A percentile compares a stretch with the other conserved stretches of the same genome.
These are phyloP conservation scores for Drosophila infuscata DNA, from an alignment of 2,888 invertebrate genomes.

Conservation along the genomic window DNA sequence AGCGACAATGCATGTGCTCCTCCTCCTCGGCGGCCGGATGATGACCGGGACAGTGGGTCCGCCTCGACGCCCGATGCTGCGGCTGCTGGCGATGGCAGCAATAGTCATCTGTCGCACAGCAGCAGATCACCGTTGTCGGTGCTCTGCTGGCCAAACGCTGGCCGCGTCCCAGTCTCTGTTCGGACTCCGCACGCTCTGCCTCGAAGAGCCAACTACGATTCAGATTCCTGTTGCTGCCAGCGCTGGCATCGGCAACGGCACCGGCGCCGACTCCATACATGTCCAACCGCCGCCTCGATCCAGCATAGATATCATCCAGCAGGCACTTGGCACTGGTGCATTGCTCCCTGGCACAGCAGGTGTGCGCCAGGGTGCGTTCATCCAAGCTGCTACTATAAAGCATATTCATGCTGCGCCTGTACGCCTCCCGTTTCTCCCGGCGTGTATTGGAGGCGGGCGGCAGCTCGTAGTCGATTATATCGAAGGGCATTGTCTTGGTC, in stretches of 20 bases:
- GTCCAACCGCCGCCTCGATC: constrained; percentile 53
- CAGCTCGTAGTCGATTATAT: constrained; percentile 84
- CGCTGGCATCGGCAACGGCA: constrained; percentile 40
- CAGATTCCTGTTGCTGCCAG: constrained; percentile 81
- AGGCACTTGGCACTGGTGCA: constrained; percentile 84
- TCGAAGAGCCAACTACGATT: constrained; percentile 81
- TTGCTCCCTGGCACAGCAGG: constrained; percentile 83
- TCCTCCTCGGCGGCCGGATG: constrained; percentile 84
- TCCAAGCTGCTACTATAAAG: constrained; percentile 81
- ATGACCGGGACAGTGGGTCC: constrained; percentile 78
- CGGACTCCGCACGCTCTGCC: constrained; percentile 67
- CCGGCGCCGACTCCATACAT: constrained; percentile 13
- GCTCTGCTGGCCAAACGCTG: constrained; percentile 44
- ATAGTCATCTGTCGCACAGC: constrained; percentile 83
- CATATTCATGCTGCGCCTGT: constrained; percentile 82
- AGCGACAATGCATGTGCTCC: constrained; percentile 83
- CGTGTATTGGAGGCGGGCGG: constrained; percentile 79
- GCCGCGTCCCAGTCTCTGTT: constrained; percentile 66
- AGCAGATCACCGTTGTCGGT: constrained; percentile 77
- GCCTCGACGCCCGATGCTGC: constrained; percentile 49
- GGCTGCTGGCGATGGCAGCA: constrained; percentile 83
- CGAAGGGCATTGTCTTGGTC: constrained; percentile 84
- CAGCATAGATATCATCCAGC: constrained; percentile 83
- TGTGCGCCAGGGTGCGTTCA: constrained; percentile 69
- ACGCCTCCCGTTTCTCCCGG: constrained; percentile 82